phyloP scores from a whole-genome alignment of 2,888 invertebrate genomes.

The Pachycephus smyrnensis region DNA sequence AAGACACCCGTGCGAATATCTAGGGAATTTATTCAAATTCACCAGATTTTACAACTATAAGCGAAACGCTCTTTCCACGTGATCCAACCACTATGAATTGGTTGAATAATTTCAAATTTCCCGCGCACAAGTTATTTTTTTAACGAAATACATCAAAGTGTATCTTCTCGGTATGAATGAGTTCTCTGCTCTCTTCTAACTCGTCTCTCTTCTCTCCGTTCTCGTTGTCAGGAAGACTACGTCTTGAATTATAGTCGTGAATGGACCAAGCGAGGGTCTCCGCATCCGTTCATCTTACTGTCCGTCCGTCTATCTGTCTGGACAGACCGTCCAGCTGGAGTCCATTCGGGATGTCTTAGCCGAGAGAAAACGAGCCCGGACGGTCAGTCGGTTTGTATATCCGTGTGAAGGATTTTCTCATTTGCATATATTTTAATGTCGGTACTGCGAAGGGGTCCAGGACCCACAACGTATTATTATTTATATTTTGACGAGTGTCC shows the following conservation, averaged over 20 bases:
- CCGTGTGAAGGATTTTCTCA: background rate
- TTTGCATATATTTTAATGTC: background rate
- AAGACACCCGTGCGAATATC: background rate
- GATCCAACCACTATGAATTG: background rate
- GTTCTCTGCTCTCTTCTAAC: slow-evolving; percentile 4
- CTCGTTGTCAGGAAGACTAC: slow-evolving; percentile 6
- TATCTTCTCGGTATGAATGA: slow-evolving; percentile 32
- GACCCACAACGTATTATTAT: background rate
- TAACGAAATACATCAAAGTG: background rate
- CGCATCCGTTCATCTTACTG: slow-evolving; percentile 14
- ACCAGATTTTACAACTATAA: background rate
- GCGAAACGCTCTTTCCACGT: background rate
- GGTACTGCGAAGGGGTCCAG: background rate
- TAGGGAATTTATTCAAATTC: background rate
- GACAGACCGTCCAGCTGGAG: background rate
- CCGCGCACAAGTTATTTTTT: background rate
- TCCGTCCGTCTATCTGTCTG: background rate
- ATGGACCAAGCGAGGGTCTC: slow-evolving; percentile 31
- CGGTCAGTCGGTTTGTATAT: background rate
- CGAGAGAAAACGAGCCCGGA: background rate
- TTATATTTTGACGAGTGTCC: background rate
- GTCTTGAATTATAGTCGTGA: slow-evolving; percentile 37
- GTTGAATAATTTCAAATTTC: background rate
- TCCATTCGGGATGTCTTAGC: background rate
- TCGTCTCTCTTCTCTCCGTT: background rate